phyloP scores from a whole-genome alignment of 92 coral and sea anemone species.

The Epizoanthus stellaris region DNA sequence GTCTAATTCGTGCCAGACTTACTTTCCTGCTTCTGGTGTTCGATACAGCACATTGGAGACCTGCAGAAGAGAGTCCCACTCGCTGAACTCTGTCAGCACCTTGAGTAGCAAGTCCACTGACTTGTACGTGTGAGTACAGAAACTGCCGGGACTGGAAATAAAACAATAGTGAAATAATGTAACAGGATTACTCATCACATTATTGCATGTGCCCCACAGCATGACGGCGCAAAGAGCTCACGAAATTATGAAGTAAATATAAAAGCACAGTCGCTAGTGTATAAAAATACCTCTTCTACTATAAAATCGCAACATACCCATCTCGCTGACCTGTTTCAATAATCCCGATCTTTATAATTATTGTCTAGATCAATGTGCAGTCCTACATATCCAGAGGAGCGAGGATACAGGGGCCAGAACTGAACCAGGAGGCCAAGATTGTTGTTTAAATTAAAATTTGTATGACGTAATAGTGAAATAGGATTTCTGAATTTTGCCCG shows the following conservation, averaged over 20 bases:
- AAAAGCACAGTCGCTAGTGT: not conserved
- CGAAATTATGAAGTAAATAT: not conserved
- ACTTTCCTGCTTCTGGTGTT: conserved; percentile 97
- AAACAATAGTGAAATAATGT: not conserved
- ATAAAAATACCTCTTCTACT: not conserved
- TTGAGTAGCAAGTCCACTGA: conserved; percentile 89
- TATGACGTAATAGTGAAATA: too few relatives aligned
- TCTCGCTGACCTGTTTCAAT: too few relatives aligned
- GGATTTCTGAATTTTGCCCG: too few relatives aligned
- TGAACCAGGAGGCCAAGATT: too few relatives aligned
- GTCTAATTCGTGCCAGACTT: conserved; percentile 33
- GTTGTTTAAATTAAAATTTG: too few relatives aligned
- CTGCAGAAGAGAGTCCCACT: conserved; percentile 90
- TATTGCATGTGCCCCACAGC: not conserved
- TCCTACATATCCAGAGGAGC: too few relatives aligned
- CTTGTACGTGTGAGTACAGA: conserved; percentile 96
- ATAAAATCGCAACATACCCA: too few relatives aligned
- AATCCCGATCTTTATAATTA: too few relatives aligned
- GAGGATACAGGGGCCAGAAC: too few relatives aligned
- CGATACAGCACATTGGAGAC: conserved; percentile 86
- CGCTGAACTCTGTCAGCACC: conserved; percentile 82
- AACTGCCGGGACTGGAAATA: conserved; percentile 89
- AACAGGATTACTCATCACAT: not conserved
- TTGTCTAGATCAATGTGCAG: too few relatives aligned
- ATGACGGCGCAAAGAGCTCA: not conserved